Conservation (phyloP, 2,888 invertebrate species). For the Drosophila conformis region DNA sequence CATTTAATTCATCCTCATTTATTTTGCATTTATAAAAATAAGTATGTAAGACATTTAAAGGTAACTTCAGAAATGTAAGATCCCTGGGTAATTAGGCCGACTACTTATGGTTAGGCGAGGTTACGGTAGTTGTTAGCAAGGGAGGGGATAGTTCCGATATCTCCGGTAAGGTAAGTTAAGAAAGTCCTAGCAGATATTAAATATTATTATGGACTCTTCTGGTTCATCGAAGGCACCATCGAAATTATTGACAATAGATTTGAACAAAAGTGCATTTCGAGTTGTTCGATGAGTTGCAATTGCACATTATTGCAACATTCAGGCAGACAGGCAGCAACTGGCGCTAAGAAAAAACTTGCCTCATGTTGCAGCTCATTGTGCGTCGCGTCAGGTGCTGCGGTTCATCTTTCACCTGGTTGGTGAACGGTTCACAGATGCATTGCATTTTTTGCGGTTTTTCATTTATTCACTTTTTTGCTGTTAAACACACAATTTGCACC, state of each 20-base stretch:
- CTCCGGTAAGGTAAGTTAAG: not conserved
- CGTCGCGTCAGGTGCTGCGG: constrained; percentile 55
- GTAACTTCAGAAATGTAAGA: not conserved
- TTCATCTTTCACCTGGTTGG: constrained; percentile 70
- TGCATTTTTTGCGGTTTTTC: constrained; percentile 54
- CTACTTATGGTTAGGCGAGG: not conserved
- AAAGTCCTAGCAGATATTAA: not conserved
- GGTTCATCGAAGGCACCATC: not conserved
- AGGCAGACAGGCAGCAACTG: constrained; percentile 1
- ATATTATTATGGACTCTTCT: not conserved
- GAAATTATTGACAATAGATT: constrained; percentile 19
- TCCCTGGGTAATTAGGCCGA: not conserved
- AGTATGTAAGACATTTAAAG: not conserved
- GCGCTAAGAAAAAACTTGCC: constrained; percentile 36
- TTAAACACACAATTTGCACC: constrained; percentile 24
- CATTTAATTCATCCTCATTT: not conserved
- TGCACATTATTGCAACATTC: constrained; percentile 38
- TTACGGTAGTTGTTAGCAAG: not conserved
- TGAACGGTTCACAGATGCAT: constrained; percentile 58
- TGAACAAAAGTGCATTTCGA: constrained; percentile 18
- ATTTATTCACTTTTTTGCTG: constrained; percentile 7
- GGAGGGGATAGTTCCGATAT: not conserved
- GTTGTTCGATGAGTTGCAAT: constrained; percentile 29
- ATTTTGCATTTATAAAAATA: not conserved
- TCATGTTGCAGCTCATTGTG: constrained; percentile 60